phyloP scores from a whole-genome alignment of 2,113 vertebrate genomes.

The Phyllostomus hastatus region DNA sequence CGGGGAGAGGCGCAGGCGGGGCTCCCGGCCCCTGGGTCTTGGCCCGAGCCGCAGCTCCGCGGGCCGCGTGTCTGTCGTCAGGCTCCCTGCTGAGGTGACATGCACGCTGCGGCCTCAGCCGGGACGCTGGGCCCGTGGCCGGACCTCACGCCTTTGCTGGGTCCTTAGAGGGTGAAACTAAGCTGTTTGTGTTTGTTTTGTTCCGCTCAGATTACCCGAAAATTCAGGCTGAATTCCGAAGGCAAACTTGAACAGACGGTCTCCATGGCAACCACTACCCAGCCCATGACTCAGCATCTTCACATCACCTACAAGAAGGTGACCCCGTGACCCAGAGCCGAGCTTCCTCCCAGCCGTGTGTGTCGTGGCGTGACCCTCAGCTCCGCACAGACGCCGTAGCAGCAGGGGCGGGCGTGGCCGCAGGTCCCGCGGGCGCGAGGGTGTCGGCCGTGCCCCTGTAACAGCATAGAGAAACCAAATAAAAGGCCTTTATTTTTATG shows the following conservation, averaged over 20 bases:
- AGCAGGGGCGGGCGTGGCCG: background rate
- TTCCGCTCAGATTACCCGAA: slow-evolving; percentile 87
- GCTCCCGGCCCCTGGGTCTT: background rate
- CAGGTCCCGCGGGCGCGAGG: background rate
- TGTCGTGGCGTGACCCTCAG: background rate
- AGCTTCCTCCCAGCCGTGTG: background rate
- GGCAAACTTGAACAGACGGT: slow-evolving; percentile 95
- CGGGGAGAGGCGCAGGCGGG: accelerated
- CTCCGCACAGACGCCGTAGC: accelerated
- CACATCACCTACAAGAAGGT: slow-evolving; percentile 90
- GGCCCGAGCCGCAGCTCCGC: accelerated
- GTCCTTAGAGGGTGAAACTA: slow-evolving; percentile 44
- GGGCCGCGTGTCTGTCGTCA: accelerated
- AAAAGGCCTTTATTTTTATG: slow-evolving; percentile 88
- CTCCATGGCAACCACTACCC: slow-evolving; percentile 94
- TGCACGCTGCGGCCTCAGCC: accelerated
- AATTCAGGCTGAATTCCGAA: slow-evolving; percentile 91
- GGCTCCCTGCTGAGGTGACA: accelerated
- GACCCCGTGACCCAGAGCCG: slow-evolving; percentile 71
- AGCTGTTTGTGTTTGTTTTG: slow-evolving; percentile 50
- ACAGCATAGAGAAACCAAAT: slow-evolving; percentile 77
- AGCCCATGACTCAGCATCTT: slow-evolving; percentile 92
- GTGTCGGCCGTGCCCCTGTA: slow-evolving; percentile 68
- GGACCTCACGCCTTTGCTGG: background rate
- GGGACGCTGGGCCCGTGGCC: accelerated